Percentiles rank a stretch among this genome's conserved stretches.
Conservation (phyloP, 2,888 invertebrate species). For the Neocrepidodera transversa region DNA sequence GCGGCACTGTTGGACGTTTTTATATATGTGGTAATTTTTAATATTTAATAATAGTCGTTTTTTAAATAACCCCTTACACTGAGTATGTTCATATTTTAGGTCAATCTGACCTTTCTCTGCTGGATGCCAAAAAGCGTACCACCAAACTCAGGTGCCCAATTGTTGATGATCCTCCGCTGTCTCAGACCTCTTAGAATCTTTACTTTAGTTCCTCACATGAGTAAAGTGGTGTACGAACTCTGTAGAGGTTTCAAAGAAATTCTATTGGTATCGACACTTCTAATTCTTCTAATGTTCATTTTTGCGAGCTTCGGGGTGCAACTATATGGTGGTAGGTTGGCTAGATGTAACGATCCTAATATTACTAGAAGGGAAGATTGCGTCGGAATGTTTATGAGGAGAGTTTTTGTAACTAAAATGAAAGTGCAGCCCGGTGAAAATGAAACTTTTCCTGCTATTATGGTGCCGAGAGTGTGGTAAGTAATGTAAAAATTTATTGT, state of each 20-base stretch:
- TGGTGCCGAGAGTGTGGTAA: constrained; percentile 96
- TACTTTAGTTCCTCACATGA: constrained; percentile 98
- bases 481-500: constrained; percentile 46
- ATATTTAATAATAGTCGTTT: not conserved
- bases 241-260: constrained; percentile 99
- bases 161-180: constrained; percentile 95
- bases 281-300: constrained; percentile 97
- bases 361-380: constrained; percentile 84
- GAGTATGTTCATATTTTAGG: no score
- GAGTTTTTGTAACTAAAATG: constrained; percentile 98
- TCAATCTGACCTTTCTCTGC: constrained; percentile 91
- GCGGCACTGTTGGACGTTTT: constrained; percentile 97
- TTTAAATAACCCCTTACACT: no score
- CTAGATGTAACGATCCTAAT: constrained; percentile 95
- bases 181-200: constrained; percentile 96
- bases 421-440: constrained; percentile 83
- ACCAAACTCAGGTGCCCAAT: constrained; percentile 91
- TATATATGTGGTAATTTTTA: constrained; percentile 78
- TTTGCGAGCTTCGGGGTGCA: constrained; percentile 99
- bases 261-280: constrained; percentile 91
- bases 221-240: constrained; percentile 98
- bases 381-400: constrained; percentile 92
- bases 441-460: constrained; percentile 91
- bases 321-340: constrained; percentile 93
- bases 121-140: constrained; percentile 96